Evolutionary conservation across 2,888 invertebrate genomes (phyloP), one percentile per base, ranked within the genome.

Genomic region (Andricus curvator): DNA sequence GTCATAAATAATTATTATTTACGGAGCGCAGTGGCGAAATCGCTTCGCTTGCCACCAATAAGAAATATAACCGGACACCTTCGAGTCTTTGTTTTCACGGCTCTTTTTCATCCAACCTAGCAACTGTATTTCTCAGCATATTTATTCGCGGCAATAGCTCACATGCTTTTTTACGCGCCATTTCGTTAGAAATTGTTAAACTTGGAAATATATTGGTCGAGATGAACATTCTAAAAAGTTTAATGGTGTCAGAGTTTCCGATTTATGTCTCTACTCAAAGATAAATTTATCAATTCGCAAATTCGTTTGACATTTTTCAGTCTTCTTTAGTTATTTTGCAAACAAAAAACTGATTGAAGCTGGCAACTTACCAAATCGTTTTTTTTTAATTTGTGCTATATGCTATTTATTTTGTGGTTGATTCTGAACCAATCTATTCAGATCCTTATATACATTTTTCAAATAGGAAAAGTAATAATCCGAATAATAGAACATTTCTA

Each of bases 1-100:
- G n/a, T 37, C 41, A 67, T 67, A 67, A 67, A 67, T 44, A 67
- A 67, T 67, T 67, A 67, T 44, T 67, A 67, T 67, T 67, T 67
- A 67, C 15, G 44, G 22, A n/a, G 1, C 13, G 37, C 4, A 67
- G 67, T 67, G n/a, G 67, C 25, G 37, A 67, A 67, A 67, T 67
- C 44, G 41, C 44, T 44, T 41, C 41, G 67, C 41, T 22, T 67
- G 67, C 37, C 44, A 67, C 41, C 67, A 67, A 67, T 67, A 67
- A 67, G 67, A 67, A 67, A 67, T 37, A 67, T 67, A 67, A 22
- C 67, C 67, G 67, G 44, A 44, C 41, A 67, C 44, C n/a, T 41
- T 44, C 37, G 37, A 67, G 15, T 67, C 44, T 67, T 37, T 33
- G 41, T 67, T 67, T 41, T 67, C 41, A 44, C 67, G 4, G n/a